Percentiles rank a stretch among this genome's conserved stretches.
Evolutionary conservation across 2,888 invertebrate genomes (phyloP).

Genomic region (Hyppa rectilinea): DNA sequence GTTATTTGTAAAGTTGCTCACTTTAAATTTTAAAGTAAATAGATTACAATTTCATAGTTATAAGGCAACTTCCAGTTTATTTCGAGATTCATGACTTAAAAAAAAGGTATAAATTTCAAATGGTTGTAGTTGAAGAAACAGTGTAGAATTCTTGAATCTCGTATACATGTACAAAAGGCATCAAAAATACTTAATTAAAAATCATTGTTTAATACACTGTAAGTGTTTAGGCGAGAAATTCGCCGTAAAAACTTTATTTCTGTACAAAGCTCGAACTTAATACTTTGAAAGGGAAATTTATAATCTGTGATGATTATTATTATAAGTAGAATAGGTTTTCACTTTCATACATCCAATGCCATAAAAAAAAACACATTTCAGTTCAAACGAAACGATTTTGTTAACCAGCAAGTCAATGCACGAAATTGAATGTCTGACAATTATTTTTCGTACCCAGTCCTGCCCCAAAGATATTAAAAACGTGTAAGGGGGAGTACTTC

Average conservation of each 20-base stretch:
- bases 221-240: slow-evolving; percentile 50
- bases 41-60: slow-evolving; percentile 70
- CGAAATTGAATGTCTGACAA: slow-evolving; percentile 42
- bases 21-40: slow-evolving; percentile 80
- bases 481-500: slow-evolving; percentile 53
- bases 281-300: slow-evolving; percentile 70
- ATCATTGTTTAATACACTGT: slow-evolving; percentile 51
- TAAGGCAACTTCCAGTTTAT: slow-evolving; percentile 39
- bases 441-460: slow-evolving; percentile 36
- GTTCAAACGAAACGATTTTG: slow-evolving; percentile 69
- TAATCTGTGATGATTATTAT: slow-evolving; percentile 87
- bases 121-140: slow-evolving; percentile 13
- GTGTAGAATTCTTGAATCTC: slow-evolving; percentile 61
- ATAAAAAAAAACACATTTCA: slow-evolving; percentile 71
- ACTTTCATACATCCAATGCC: slow-evolving; percentile 73
- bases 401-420: slow-evolving; percentile 30
- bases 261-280: slow-evolving; percentile 63
- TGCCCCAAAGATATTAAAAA: slow-evolving; percentile 20
- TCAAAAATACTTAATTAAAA: slow-evolving; percentile 41
- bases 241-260: slow-evolving; percentile 49
- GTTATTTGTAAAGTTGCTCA: slow-evolving; percentile 84
- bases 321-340: slow-evolving; percentile 81
- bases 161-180: slow-evolving; percentile 52
- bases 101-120: slow-evolving; percentile 27
- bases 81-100: slow-evolving; percentile 27